These are phyloP conservation scores for Harpagus bidentatus DNA, from an alignment of 2,113 vertebrate genomes.

Conservation along the genomic window DNA sequence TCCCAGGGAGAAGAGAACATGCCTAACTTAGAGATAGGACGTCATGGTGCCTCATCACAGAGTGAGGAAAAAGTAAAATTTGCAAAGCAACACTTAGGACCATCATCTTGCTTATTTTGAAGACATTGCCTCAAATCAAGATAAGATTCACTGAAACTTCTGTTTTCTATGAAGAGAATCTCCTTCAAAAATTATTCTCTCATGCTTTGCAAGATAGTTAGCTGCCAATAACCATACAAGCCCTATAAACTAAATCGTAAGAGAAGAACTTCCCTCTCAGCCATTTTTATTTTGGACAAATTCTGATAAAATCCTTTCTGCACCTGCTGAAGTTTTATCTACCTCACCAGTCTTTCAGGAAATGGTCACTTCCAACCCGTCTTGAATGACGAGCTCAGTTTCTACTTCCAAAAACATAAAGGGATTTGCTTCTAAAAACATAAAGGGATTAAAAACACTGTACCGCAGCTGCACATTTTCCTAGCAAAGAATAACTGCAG, in stretches of 20 bases:
- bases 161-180: neutral
- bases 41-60: neutral
- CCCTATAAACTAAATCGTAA: neutral
- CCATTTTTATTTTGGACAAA: neutral
- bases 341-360: neutral
- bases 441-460: neutral
- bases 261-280: neutral
- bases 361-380: neutral
- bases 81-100: neutral
- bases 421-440: neutral
- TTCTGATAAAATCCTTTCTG: neutral
- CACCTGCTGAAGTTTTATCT: neutral
- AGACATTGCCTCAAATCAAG: neutral
- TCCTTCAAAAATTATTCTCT: neutral
- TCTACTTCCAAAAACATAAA: neutral
- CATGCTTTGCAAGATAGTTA: neutral
- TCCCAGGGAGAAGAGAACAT: neutral
- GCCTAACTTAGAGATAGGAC: neutral
- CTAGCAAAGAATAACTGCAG: neutral
- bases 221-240: neutral
- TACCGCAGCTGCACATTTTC: neutral
- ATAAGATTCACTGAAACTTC: neutral
- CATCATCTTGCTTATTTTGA: neutral
- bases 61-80: neutral
- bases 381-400: neutral